These are phyloP conservation scores for Potamarius usumacintae DNA, from an alignment of 2,113 vertebrate species.

Conservation along the genomic window DNA sequence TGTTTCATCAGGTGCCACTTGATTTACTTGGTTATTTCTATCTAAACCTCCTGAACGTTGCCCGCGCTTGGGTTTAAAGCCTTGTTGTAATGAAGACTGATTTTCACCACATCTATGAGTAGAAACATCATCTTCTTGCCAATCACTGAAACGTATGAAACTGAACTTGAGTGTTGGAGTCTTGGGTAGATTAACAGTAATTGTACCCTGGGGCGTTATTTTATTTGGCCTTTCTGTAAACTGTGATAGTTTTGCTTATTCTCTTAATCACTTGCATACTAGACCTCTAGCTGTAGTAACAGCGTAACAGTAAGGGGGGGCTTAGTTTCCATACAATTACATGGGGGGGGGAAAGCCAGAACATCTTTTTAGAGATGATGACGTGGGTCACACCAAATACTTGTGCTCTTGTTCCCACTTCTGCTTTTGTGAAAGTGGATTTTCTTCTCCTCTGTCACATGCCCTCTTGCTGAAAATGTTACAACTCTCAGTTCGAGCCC, in stretches of 20 bases:
- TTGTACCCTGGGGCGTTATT: neutral
- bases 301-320: neutral
- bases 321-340: neutral
- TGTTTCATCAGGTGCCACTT: neutral
- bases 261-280: neutral
- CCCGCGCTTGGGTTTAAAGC: neutral
- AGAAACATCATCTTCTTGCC: neutral
- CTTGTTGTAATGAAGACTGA: neutral
- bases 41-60: neutral
- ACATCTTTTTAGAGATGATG: neutral
- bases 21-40: neutral
- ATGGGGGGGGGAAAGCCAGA: neutral
- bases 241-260: neutral
- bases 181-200: neutral
- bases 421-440: slow-evolving; percentile 41
- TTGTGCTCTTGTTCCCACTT: neutral
- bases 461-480: neutral
- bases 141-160: neutral
- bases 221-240: neutral
- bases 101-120: neutral
- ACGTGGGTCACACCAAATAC: neutral
- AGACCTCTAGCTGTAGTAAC: neutral
- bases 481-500: neutral
- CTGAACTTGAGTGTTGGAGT: neutral
- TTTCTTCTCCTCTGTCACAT: slow-evolving; percentile 4